A percentile compares a stretch with the other conserved stretches of the same genome.
These are phyloP conservation scores for Bathybates hornii DNA, from an alignment of 2,113 vertebrate species.

Conservation along the genomic window DNA sequence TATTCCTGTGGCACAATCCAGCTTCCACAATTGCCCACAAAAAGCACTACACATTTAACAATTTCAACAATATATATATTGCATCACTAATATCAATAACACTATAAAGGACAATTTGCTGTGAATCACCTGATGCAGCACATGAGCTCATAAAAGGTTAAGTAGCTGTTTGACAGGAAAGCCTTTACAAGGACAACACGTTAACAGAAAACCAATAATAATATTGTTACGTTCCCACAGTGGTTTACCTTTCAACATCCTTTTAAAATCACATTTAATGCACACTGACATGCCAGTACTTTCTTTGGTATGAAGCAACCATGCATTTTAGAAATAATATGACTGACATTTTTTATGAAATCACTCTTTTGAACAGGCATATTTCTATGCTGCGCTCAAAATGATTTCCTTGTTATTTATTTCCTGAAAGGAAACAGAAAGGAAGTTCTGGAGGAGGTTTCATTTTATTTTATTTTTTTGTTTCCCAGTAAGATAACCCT, in stretches of 20 bases:
- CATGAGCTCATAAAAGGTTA: neutral
- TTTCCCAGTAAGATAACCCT: constrained; percentile 15
- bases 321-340: neutral
- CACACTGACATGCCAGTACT: constrained; percentile 4
- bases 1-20: constrained; percentile 1
- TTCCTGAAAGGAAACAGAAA: neutral
- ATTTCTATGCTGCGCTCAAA: neutral
- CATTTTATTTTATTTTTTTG: neutral
- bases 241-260: neutral
- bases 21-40: neutral
- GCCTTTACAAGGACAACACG: neutral
- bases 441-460: neutral
- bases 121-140: neutral
- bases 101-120: neutral
- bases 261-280: neutral
- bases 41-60: neutral
- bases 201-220: constrained; percentile 10
- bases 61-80: neutral
- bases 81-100: neutral
- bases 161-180: neutral
- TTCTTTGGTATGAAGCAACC: constrained; percentile 39
- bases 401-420: neutral
- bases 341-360: neutral
- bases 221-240: neutral
- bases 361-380: neutral